Conservation (phyloP, 1,140 invertebrate species). For the Pinna nobilis region DNA sequence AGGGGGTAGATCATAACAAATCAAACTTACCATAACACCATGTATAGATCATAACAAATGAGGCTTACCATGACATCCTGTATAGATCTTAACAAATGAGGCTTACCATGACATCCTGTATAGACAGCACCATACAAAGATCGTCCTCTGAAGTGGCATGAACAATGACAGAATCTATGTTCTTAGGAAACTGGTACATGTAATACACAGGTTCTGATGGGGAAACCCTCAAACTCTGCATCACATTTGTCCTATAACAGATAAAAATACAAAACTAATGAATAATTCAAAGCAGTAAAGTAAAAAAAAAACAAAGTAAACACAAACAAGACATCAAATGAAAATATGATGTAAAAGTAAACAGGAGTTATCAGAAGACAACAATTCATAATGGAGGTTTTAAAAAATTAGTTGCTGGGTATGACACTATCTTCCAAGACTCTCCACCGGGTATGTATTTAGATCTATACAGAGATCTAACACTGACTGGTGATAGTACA, state of each 20-base stretch:
- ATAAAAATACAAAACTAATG: constrained; percentile 20
- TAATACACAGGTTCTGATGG: constrained; percentile 78
- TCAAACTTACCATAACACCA: constrained; percentile 28
- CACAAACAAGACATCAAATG: background rate
- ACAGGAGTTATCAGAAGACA: too few relatives aligned
- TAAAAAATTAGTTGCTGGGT: too few relatives aligned
- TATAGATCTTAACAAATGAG: constrained; percentile 78
- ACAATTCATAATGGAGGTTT: too few relatives aligned
- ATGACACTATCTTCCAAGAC: too few relatives aligned
- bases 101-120: constrained; percentile 84
- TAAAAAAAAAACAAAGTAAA: background rate
- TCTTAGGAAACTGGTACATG: constrained; percentile 75
- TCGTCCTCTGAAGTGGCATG: constrained; percentile 81
- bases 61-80: constrained; percentile 59
- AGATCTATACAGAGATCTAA: too few relatives aligned
- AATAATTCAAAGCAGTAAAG: background rate
- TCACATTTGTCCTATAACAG: constrained; percentile 59
- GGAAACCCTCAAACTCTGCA: constrained; percentile 71
- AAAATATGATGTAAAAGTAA: background rate
- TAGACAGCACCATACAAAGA: constrained; percentile 83
- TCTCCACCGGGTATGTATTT: too few relatives aligned
- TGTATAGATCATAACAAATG: too few relatives aligned
- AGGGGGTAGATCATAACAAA: too few relatives aligned
- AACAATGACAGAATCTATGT: constrained; percentile 80
- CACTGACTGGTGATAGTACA: too few relatives aligned